Evolutionary conservation across 37 sponge, comb jelly and placozoan genomes (phyloP).

Genomic region (Aplysina aerophoba): DNA sequence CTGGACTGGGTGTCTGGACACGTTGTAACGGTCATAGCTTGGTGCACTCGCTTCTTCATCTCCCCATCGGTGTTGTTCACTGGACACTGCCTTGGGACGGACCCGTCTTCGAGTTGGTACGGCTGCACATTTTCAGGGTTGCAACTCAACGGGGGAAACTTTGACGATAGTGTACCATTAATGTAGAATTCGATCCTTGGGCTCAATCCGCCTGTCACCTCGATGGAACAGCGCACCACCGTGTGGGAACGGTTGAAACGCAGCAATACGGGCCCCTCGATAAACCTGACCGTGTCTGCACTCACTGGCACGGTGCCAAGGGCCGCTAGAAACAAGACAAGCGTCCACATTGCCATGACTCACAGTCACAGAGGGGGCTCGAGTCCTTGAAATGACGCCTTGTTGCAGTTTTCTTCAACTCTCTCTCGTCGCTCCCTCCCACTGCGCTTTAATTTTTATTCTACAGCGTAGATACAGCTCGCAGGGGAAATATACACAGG

Average conservation of each 20-base stretch:
- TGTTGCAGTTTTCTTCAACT: too few relatives aligned
- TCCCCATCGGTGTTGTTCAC: background rate
- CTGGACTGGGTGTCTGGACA: background rate
- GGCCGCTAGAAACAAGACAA: background rate
- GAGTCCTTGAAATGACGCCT: too few relatives aligned
- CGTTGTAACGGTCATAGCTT: background rate
- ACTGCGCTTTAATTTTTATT: too few relatives aligned
- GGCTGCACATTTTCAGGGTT: background rate
- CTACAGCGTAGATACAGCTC: too few relatives aligned
- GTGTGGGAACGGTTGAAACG: background rate
- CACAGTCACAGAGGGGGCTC: too few relatives aligned
- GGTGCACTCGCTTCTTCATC: background rate
- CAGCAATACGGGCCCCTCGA: slow-evolving; percentile 12
- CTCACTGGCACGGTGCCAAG: background rate
- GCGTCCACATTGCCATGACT: background rate
- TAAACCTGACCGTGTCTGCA: background rate
- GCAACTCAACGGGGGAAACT: background rate
- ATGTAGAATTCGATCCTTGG: slow-evolving; percentile 17
- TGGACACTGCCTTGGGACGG: background rate
- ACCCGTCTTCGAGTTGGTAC: background rate
- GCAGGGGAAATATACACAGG: too few relatives aligned
- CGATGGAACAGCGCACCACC: slow-evolving; percentile 15
- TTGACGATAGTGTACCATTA: background rate
- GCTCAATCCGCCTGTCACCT: background rate
- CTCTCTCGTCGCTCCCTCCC: too few relatives aligned